Base-by-base conservation (phyloP, 35 echinoderm and acorn worm species). In the Apostichopus californicus region DNA sequence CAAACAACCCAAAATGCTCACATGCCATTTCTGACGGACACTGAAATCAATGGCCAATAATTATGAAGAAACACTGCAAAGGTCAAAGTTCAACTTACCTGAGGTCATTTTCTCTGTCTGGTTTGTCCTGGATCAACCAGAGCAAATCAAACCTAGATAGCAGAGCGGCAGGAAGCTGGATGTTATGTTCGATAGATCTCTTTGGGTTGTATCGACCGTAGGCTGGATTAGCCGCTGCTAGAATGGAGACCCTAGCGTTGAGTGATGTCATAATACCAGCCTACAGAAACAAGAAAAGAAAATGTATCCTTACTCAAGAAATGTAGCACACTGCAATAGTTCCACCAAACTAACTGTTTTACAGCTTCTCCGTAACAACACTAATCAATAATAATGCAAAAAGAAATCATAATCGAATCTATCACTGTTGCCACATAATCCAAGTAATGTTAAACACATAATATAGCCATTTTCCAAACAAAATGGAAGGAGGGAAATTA, bases 201-300 rank as follows among this genome's bases (percentile, higher is more conserved):
- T 99, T 99, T n/a, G 97, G 97, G 81, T 99, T 99, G 83, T 99
- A 99, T 12, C 97, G 91, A 8, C 97, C 97, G 61, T 96, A 99
- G 18, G 97, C 97, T 10, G 97, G 97, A 87, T 99, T 99, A 63
- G 97, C 97, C 5, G 97, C 97, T 3, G 97, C 97, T n/a, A 99
- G 90, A 79, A 99, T 99, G 75, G 97, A 96, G 23, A 99, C 97
- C 1, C 97, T 91, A 64, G 97, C 97, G 86, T 99, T 99, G 28
- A 99, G 71, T 9, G 97, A 99, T 8, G 97, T 99, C 97, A 99
- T 99, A 23, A 99, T 99, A 25, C 97, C 97, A 93, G 97, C 97
- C 97, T 99, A 86, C 1, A 71, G 80, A 77, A 46, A 79, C 56
- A 82, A 73, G 17, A 94, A 6, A 83, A 83, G 23, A 46, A 46